A percentile compares a stretch with the other conserved stretches of the same genome.
phyloP scores from a whole-genome alignment of 2,113 vertebrate genomes.

The Rissa tridactyla region DNA sequence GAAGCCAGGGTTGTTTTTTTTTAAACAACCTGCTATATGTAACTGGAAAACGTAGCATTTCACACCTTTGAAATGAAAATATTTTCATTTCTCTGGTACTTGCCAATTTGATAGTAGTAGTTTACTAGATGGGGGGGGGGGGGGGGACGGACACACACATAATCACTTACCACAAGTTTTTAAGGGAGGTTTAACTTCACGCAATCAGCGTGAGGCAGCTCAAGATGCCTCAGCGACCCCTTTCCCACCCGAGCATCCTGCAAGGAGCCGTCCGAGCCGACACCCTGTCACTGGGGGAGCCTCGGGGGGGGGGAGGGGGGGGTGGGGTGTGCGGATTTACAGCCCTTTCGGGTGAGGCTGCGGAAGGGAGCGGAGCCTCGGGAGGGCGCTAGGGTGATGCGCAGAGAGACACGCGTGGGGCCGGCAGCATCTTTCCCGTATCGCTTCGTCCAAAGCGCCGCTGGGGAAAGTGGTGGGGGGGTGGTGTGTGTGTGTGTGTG shows the following conservation, averaged over 20 bases:
- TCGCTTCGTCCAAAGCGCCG: background rate
- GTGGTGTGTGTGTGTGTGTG: background rate
- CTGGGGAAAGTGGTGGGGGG: background rate
- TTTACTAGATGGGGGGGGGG: background rate
- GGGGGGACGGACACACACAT: too few species aligned
- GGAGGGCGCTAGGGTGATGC: constrained; percentile 42
- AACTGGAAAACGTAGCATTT: background rate
- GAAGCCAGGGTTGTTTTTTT: background rate
- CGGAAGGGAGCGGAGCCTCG: background rate
- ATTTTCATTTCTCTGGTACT: background rate
- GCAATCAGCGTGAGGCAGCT: background rate
- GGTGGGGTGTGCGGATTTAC: background rate
- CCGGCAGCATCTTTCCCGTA: background rate
- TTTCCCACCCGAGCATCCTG: background rate
- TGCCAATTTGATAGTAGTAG: background rate
- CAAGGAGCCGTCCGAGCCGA: background rate
- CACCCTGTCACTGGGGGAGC: too few species aligned
- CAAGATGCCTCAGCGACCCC: background rate
- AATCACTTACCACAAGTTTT: background rate
- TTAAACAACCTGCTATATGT: too few species aligned
- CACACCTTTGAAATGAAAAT: background rate
- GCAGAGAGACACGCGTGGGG: constrained; percentile 4
- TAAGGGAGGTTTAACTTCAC: background rate
- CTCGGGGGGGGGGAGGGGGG: rapidly evolving
- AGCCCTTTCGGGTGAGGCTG: background rate